Base-by-base conservation (phyloP, 1,140 invertebrate species). In the Lepidurus apus region DNA sequence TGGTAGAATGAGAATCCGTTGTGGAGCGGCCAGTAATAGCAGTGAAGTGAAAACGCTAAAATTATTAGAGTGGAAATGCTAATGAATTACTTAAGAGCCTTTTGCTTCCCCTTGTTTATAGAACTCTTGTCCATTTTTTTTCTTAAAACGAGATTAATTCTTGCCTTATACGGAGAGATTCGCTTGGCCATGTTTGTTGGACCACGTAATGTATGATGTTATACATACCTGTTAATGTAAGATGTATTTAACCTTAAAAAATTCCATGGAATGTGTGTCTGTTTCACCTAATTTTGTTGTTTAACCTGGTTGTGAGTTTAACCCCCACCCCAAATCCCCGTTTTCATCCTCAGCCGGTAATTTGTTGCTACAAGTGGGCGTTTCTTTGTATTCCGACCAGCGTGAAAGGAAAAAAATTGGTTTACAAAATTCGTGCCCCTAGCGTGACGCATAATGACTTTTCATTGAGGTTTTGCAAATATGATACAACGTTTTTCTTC, bases 311-410 rank as follows among this genome's bases (percentile, higher is more conserved):
- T 65, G 53, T 65, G 53, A 65, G 21, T 65, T 65, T 65, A 65
- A 65, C 53, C 17, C 53, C 53, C 21, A 34, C 34, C 53, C 13
- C 53, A 13, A 65, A 21, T 65, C n/a, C 53, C 47, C 17, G 8
- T 65, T 11, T n/a, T 65, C 7, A 13, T 21, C 53, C 53, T 65
- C 21, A 65, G n/a, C 8, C 13, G 21, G 9, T 65, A 65, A 65
- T n/a, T 21, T 7, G 13, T 65, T 65, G 53, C 53, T 65, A 65
- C 21, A 65, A 9, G 9, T 65, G 53, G 53, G 53, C 53, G 53
- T 65, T 65, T 65, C 21, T 65, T 65, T 65, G 53, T 65, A 65
- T 65, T 65, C 53, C 53, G 53, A 65, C 53, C 53, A 65, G 53
- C 53, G 53, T 65, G 53, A 65, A 65, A 65, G 34, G 53, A 65